phyloP scores from a whole-genome alignment of 2,888 invertebrate species.

The Taenaris catops region DNA sequence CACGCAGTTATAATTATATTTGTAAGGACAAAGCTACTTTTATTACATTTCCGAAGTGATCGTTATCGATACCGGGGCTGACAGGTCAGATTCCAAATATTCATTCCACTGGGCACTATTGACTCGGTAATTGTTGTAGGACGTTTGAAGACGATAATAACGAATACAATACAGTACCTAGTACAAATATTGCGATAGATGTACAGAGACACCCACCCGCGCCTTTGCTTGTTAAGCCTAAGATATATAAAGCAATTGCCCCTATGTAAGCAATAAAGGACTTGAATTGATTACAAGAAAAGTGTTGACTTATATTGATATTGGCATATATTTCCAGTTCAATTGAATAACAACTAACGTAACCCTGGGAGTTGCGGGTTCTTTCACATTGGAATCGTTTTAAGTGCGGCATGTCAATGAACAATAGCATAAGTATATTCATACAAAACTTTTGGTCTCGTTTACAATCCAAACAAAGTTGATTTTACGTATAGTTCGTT shows the following conservation, averaged over 20 bases:
- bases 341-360: conserved; percentile 6
- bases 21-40: conserved; percentile 11
- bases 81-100: conserved; percentile 19
- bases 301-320: conserved; percentile 17
- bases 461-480: too few relatives aligned
- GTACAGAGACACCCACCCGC: not conserved
- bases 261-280: conserved; percentile 10
- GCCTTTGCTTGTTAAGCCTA: conserved; percentile 1
- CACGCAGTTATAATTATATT: not conserved
- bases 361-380: not conserved
- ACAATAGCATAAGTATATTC: too few relatives aligned
- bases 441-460: too few relatives aligned
- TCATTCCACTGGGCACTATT: conserved; percentile 21
- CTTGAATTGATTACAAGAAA: conserved; percentile 16
- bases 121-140: conserved; percentile 11
- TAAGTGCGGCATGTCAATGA: too few relatives aligned
- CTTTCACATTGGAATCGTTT: too few relatives aligned
- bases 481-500: too few relatives aligned
- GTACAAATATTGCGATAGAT: not conserved
- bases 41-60: conserved; percentile 23
- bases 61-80: conserved; percentile 23
- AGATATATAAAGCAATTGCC: conserved; percentile 9
- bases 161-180: conserved; percentile 12
- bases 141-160: conserved; percentile 21
- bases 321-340: conserved; percentile 15